These are phyloP conservation scores for Pelmatolapia mariae DNA, from an alignment of 2,113 vertebrate genomes.

Conservation along the genomic window DNA sequence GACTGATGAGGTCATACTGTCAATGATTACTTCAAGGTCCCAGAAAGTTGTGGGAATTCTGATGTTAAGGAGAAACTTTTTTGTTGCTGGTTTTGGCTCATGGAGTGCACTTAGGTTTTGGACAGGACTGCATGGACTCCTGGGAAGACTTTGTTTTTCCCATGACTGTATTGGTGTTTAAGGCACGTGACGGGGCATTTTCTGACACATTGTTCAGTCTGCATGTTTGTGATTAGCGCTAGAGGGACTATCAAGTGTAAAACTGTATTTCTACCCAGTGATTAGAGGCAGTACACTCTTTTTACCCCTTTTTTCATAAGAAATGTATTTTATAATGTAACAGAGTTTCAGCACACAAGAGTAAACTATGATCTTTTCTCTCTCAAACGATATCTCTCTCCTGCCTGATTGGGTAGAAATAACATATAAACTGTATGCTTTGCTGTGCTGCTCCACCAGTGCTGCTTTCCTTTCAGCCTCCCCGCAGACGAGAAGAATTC, in stretches of 20 bases:
- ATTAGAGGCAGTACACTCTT: not conserved
- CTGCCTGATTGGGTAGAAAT: not conserved
- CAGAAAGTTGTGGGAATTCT: not conserved
- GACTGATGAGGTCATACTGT: not conserved
- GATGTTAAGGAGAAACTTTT: not conserved
- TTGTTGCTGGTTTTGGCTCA: not conserved
- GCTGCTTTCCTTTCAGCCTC: not conserved
- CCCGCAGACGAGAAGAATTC: not conserved
- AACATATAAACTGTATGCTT: not conserved
- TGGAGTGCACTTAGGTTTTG: not conserved
- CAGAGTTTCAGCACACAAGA: not conserved
- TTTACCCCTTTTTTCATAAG: not conserved
- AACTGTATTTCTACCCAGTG: accelerated
- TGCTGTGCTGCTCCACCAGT: not conserved
- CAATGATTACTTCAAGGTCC: not conserved
- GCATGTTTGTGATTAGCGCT: not conserved
- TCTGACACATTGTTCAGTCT: not conserved
- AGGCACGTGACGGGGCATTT: not conserved
- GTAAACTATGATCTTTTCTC: not conserved
- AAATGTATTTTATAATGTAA: not conserved
- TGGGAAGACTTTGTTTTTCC: not conserved
- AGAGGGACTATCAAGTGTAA: not conserved
- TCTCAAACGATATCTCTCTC: not conserved
- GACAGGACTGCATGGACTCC: not conserved
- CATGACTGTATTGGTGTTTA: not conserved